These are phyloP conservation scores for Trichomycterus rosablanca DNA, from an alignment of 2,113 vertebrate genomes.

Conservation along the genomic window DNA sequence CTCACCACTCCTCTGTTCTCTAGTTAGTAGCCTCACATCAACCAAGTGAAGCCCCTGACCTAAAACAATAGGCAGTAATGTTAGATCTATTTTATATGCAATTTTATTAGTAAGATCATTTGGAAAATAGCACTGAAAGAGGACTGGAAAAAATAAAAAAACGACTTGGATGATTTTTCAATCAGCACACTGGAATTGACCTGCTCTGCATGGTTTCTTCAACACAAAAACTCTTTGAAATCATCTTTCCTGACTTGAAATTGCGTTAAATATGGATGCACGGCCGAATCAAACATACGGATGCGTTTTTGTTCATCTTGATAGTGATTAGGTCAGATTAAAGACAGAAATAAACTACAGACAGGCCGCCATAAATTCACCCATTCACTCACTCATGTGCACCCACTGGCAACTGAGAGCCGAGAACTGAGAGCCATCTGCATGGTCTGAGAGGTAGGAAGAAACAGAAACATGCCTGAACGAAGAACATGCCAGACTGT, in stretches of 20 bases:
- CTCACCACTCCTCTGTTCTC: neutral
- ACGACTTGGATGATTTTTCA: neutral
- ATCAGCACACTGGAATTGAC: slow-evolving; percentile 22
- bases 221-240: slow-evolving; percentile 11
- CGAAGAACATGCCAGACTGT: no score
- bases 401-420: no score
- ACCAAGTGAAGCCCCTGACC: neutral
- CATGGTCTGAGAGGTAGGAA: no score
- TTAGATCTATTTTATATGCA: neutral
- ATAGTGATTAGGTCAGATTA: no score
- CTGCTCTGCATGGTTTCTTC: slow-evolving; percentile 13
- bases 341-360: no score
- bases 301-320: no score
- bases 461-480: no score
- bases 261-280: no score
- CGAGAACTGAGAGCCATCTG: no score
- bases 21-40: neutral
- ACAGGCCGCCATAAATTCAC: no score
- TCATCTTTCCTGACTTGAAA: slow-evolving; percentile 4
- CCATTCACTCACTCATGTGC: no score
- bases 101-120: neutral
- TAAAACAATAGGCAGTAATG: neutral
- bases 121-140: slow-evolving; percentile 1
- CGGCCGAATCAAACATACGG: no score
- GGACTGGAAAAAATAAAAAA: slow-evolving; percentile 6